A percentile compares a stretch with the other conserved stretches of the same genome.
These are phyloP conservation scores for Odocoileus hemionus DNA, from an alignment of 2,113 vertebrate genomes.

Conservation along the genomic window DNA sequence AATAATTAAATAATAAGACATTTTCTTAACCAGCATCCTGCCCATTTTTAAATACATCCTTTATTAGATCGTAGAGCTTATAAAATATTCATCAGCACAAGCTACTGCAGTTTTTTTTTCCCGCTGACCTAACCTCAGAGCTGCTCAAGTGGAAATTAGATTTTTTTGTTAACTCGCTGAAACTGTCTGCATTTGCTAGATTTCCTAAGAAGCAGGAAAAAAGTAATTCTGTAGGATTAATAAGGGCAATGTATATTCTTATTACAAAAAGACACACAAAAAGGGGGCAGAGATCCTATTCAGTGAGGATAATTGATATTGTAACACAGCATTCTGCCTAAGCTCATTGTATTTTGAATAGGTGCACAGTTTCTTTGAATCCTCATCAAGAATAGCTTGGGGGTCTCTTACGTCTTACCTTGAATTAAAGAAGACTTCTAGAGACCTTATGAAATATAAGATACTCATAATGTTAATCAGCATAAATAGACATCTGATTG, in stretches of 20 bases:
- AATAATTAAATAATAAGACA: slow-evolving; percentile 61
- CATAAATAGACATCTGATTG: slow-evolving; percentile 65
- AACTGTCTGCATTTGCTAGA: slow-evolving; percentile 70
- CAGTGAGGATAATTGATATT: slow-evolving; percentile 66
- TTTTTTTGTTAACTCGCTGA: slow-evolving; percentile 69
- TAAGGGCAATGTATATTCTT: slow-evolving; percentile 70
- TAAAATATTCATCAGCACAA: slow-evolving; percentile 79
- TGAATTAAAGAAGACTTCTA: slow-evolving; percentile 74
- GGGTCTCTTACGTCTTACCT: slow-evolving; percentile 70
- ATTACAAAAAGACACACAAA: slow-evolving; percentile 61
- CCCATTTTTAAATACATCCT: slow-evolving; percentile 72
- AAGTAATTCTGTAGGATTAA: slow-evolving; percentile 74
- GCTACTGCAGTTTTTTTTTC: slow-evolving; percentile 66
- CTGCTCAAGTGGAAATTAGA: slow-evolving; percentile 76
- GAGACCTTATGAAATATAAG: slow-evolving; percentile 71
- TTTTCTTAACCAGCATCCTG: slow-evolving; percentile 63
- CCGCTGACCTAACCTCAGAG: slow-evolving; percentile 76
- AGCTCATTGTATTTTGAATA: slow-evolving; percentile 69
- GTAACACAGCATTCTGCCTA: slow-evolving; percentile 58
- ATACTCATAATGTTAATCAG: slow-evolving; percentile 57
- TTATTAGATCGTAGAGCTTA: slow-evolving; percentile 66
- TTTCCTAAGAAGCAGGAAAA: slow-evolving; percentile 69
- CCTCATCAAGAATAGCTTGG: slow-evolving; percentile 60
- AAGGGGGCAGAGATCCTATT: slow-evolving; percentile 54
- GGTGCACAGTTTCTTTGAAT: slow-evolving; percentile 66